These are phyloP conservation scores for Brachionus calyciflorus DNA, from an alignment of 1,140 invertebrate genomes.

Conservation along the genomic window DNA sequence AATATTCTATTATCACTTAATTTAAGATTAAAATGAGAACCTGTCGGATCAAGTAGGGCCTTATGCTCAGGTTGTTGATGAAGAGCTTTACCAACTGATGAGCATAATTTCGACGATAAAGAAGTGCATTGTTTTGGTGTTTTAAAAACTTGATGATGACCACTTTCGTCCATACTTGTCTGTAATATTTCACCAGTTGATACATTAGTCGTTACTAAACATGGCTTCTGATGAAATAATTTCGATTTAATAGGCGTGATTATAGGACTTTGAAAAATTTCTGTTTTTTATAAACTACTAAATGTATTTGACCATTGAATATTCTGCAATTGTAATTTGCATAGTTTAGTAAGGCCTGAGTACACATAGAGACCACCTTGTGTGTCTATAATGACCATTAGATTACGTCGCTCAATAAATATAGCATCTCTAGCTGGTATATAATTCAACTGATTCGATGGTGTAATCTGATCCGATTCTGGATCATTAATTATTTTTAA, in stretches of 20 bases:
- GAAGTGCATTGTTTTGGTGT: background rate
- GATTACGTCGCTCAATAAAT: conserved; percentile 15
- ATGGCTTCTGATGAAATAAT: background rate
- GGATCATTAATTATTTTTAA: background rate
- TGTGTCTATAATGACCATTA: conserved; percentile 31
- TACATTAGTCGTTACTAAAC: background rate
- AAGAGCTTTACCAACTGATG: conserved; percentile 14
- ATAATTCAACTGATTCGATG: conserved; percentile 3
- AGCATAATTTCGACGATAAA: background rate
- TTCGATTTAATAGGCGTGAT: conserved; percentile 38
- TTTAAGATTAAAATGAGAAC: conserved; percentile 14
- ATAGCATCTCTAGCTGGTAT: conserved; percentile 29
- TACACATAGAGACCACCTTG: conserved; percentile 15
- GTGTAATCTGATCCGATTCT: background rate
- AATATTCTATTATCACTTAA: conserved; percentile 11
- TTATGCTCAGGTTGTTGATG: conserved; percentile 28
- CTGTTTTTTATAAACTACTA: background rate
- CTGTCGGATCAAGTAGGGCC: background rate
- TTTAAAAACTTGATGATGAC: background rate
- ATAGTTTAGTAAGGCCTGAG: conserved; percentile 31
- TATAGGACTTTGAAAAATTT: conserved; percentile 39
- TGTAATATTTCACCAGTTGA: conserved; percentile 8
- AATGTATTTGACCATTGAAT: conserved; percentile 23
- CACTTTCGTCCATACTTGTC: conserved; percentile 6
- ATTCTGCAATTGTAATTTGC: conserved; percentile 40